Conservation (phyloP, 37 sponge, comb jelly and placozoan genomes). For the Bolinopsis microptera region DNA sequence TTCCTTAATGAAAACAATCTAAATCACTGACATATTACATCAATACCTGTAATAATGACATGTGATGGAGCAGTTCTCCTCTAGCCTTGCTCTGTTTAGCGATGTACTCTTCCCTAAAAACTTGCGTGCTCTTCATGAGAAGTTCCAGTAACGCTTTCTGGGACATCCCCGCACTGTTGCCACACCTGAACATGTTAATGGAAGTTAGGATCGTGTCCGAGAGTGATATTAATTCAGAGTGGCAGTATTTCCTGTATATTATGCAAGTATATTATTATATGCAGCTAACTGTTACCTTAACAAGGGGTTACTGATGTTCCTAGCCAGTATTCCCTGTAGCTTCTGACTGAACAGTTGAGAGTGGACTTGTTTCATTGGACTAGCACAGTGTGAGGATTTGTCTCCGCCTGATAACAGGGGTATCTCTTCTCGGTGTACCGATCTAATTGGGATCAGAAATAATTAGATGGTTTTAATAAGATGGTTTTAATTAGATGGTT, state of each 20-base stretch:
- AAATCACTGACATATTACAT: too few relatives aligned
- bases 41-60: conserved; percentile 52
- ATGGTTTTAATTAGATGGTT: too few relatives aligned
- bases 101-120: conserved; percentile 31
- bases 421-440: not conserved
- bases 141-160: conserved; percentile 43
- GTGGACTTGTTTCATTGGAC: conserved; percentile 52
- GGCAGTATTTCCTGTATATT: too few relatives aligned
- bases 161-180: conserved; percentile 1
- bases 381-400: not conserved
- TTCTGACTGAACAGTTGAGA: conserved; percentile 56
- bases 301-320: conserved; percentile 26
- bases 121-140: conserved; percentile 16
- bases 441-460: not conserved
- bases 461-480: too few relatives aligned
- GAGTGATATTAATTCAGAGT: not conserved
- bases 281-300: not conserved
- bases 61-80: conserved; percentile 9
- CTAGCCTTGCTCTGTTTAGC: conserved; percentile 44
- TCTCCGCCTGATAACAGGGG: conserved; percentile 30
- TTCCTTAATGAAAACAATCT: too few relatives aligned
- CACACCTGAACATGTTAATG: conserved; percentile 4
- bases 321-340: not conserved
- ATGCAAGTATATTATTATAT: too few relatives aligned
- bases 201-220: not conserved